Percentiles rank a stretch among this genome's conserved stretches.
Evolutionary conservation across 2,888 invertebrate genomes (phyloP).

Genomic region (Athalia circularis): DNA sequence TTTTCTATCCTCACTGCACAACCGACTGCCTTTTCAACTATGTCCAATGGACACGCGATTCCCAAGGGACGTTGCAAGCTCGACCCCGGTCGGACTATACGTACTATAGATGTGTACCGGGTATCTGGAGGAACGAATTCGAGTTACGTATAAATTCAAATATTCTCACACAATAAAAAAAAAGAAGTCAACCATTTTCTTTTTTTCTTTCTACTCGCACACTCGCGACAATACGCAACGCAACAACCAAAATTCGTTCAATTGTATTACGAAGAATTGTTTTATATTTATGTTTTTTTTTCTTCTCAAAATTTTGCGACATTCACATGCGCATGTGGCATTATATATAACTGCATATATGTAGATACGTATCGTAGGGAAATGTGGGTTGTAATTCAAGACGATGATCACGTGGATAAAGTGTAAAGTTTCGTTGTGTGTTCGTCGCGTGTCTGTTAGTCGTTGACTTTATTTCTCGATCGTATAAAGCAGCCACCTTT

Average conservation of each 20-base stretch:
- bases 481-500: not conserved
- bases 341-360: too few relatives aligned
- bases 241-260: too few relatives aligned
- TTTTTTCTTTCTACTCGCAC: not conserved
- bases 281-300: not conserved
- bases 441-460: constrained; percentile 16
- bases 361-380: too few relatives aligned
- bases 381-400: too few relatives aligned
- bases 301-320: too few relatives aligned
- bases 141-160: too few relatives aligned
- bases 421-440: not conserved
- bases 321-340: too few relatives aligned
- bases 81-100: not conserved
- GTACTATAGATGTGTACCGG: not conserved
- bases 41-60: constrained; percentile 45
- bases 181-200: not conserved
- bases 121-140: too few relatives aligned
- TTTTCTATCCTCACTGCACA: not conserved
- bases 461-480: constrained; percentile 19
- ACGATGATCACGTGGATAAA: not conserved
- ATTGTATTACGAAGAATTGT: too few relatives aligned
- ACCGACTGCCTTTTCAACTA: constrained; percentile 6
- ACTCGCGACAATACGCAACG: too few relatives aligned
- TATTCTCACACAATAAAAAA: too few relatives aligned
- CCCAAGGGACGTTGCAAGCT: constrained; percentile 32